phyloP scores from a whole-genome alignment of 2,113 vertebrate species.

The Mellivora capensis region DNA sequence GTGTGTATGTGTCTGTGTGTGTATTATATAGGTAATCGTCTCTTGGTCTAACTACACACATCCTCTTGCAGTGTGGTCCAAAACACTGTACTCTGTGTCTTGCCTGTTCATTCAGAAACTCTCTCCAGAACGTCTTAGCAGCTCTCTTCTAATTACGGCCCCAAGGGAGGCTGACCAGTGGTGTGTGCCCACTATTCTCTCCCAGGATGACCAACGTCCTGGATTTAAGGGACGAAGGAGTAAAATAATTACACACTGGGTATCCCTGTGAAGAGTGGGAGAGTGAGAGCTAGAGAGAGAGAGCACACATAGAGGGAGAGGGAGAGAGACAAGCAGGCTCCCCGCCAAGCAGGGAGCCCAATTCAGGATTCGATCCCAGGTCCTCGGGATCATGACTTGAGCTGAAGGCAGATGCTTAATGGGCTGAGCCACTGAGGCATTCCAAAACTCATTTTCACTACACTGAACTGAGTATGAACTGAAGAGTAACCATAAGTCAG shows the following conservation, averaged over 20 bases:
- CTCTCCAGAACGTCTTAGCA: not conserved
- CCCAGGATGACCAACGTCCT: not conserved
- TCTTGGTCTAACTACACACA: not conserved
- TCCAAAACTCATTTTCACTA: not conserved
- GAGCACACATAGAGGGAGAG: too few relatives aligned
- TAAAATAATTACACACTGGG: not conserved
- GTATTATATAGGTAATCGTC: not conserved
- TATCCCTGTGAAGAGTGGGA: not conserved
- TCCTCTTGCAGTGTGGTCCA: not conserved
- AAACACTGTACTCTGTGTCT: not conserved
- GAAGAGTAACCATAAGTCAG: not conserved
- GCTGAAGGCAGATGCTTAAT: too few relatives aligned
- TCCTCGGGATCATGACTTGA: too few relatives aligned
- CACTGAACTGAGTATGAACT: not conserved
- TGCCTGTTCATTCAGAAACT: not conserved
- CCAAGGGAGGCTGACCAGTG: not conserved
- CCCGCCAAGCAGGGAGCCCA: too few relatives aligned
- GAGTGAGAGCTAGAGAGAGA: too few relatives aligned
- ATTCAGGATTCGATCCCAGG: too few relatives aligned
- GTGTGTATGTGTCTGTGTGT: not conserved
- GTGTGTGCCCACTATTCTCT: not conserved
- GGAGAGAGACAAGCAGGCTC: too few relatives aligned
- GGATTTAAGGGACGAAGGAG: not conserved
- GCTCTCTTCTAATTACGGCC: not conserved
- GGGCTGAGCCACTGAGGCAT: too few relatives aligned